phyloP scores from a whole-genome alignment of 2,113 vertebrate species.

The Sebastes fasciatus region DNA sequence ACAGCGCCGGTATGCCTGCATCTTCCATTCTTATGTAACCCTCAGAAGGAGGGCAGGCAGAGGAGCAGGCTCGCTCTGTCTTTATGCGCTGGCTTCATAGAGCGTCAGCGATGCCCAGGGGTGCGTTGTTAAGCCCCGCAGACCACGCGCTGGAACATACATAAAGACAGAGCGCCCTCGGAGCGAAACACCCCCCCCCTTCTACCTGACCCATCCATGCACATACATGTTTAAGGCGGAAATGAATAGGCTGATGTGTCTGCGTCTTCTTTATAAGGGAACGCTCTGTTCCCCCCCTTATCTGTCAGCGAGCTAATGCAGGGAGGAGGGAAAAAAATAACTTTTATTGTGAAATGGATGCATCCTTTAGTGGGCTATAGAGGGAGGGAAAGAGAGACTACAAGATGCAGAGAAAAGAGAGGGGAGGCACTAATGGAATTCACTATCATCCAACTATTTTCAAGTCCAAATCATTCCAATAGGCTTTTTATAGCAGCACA shows the following conservation, averaged over 20 bases:
- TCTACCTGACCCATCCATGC: constrained; percentile 66
- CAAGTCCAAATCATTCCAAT: constrained; percentile 65
- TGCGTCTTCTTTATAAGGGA: constrained; percentile 55
- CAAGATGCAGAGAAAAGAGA: constrained; percentile 41
- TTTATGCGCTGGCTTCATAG: constrained; percentile 72
- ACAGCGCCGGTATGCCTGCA: constrained; percentile 48
- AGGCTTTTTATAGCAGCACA: constrained; percentile 64
- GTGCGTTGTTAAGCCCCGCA: constrained; percentile 62
- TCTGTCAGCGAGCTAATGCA: constrained; percentile 71
- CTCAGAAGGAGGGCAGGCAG: constrained; percentile 63
- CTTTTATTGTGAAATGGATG: constrained; percentile 77
- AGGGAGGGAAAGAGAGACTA: constrained; percentile 35
- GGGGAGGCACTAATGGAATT: constrained; percentile 73
- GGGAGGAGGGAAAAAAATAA: constrained; percentile 30
- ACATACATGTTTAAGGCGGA: constrained; percentile 63
- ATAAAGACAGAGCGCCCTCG: constrained; percentile 64
- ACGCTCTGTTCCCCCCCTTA: constrained; percentile 68
- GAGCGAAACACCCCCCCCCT: constrained; percentile 21
- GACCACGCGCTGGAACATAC: constrained; percentile 68
- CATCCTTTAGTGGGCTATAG: constrained; percentile 65
- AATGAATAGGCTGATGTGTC: constrained; percentile 63
- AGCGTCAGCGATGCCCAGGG: constrained; percentile 71
- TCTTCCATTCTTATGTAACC: constrained; percentile 76
- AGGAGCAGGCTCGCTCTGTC: constrained; percentile 64
- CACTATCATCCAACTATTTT: constrained; percentile 72